Evolutionary conservation across 2,888 invertebrate genomes (phyloP).

Genomic region (Drosophila mercatorum): DNA sequence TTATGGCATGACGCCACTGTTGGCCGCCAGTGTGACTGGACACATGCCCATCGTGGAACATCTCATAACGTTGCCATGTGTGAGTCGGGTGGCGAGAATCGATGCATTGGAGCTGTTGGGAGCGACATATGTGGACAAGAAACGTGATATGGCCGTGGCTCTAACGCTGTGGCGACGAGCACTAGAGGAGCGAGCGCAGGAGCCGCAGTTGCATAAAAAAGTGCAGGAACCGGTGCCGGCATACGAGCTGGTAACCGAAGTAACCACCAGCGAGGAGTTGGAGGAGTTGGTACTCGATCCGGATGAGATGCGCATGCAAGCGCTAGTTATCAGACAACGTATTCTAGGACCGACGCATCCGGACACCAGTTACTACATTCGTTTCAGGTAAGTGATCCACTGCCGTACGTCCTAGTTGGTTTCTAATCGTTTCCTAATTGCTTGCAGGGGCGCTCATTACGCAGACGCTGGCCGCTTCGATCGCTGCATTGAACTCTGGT

Average conservation of each 20-base stretch:
- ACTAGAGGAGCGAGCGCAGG: slow-evolving; percentile 92
- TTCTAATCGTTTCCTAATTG: slow-evolving; percentile 14
- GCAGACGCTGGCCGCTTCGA: slow-evolving; percentile 97
- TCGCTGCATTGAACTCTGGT: slow-evolving; percentile 97
- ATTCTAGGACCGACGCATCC: slow-evolving; percentile 97
- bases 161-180: slow-evolving; percentile 95
- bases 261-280: slow-evolving; percentile 90
- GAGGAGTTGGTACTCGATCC: slow-evolving; percentile 96
- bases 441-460: slow-evolving; percentile 92
- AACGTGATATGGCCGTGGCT: slow-evolving; percentile 96
- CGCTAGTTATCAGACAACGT: slow-evolving; percentile 94
- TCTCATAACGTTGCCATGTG: slow-evolving; percentile 91
- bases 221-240: slow-evolving; percentile 91
- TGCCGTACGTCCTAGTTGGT: slow-evolving; percentile 14
- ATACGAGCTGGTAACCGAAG: slow-evolving; percentile 95
- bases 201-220: slow-evolving; percentile 90
- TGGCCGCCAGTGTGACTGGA: slow-evolving; percentile 96
- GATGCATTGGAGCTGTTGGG: slow-evolving; percentile 96
- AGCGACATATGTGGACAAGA: slow-evolving; percentile 98
- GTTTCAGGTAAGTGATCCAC: slow-evolving; percentile 86
- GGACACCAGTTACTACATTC: slow-evolving; percentile 97
- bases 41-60: slow-evolving; percentile 97
- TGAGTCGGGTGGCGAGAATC: slow-evolving; percentile 91
- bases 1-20: slow-evolving; percentile 97
- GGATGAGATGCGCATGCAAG: slow-evolving; percentile 98